Base-by-base conservation (phyloP, 2,888 invertebrate species). In the Tachina fera region DNA sequence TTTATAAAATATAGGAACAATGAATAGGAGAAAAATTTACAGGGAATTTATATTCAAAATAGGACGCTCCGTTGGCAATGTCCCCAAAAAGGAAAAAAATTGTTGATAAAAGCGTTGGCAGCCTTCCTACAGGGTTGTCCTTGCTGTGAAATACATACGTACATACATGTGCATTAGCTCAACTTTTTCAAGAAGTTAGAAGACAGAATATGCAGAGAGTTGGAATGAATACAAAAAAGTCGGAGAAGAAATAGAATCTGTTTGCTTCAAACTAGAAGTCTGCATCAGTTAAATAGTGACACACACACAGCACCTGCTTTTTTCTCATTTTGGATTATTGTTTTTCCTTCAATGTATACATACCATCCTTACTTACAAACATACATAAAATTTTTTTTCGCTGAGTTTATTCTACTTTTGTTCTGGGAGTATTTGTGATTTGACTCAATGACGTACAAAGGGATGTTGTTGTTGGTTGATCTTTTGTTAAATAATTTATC, bases 231-330 rank as follows among this genome's bases (percentile, higher is more conserved):
- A 19, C 41, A 31, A 58, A 31, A 41, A 60, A 61, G 47, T 22
- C 70, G 47, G 19, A 61, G n/a, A n/a, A n/a, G 41, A 9, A 53
- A 45, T 39, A 51, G 22, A 78, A 63, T 67, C 4, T 45, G 67
- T 61, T 3, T 60, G 39, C 9, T 39, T 74, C 58, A n/a, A 75
- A 31, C 11, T 53, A 22, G 45, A 39, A 45, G 49, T 9, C 49
- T 65, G 75, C 61, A 68, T 43, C 60, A 81, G 11, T 77, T 65
- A 11, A 78, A 70, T 22, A 65, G 16, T 82, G 79, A 86, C 75
- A 79, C 71, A 86, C 75, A 79, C 71, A 71, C 61, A 74, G 71
- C 86, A 86, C 86, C 86, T 86, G 86, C 86, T 78, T 72, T 85
- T 81, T 39, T 43, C 19, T 39, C 31, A 31, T 49, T 53, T 9